Evolutionary conservation across 2,797 vertebrate genomes (phyloP).

Genomic region (Ispidina lecontei): DNA sequence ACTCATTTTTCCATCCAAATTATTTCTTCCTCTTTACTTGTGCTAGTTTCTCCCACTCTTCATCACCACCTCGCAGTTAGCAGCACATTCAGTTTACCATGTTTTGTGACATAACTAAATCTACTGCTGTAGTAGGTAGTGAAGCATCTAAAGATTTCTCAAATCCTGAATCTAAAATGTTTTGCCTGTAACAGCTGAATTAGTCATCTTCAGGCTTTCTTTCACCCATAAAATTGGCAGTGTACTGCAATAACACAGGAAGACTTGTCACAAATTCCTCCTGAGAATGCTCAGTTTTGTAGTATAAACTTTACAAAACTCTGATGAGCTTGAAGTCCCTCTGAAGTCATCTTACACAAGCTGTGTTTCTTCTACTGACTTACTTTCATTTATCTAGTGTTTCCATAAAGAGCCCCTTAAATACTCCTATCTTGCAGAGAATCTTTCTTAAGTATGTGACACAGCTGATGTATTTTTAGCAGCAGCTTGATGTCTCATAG

Average conservation of each 20-base stretch:
- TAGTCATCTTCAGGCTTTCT: background rate
- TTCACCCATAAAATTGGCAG: background rate
- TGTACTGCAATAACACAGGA: background rate
- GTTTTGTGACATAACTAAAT: slow-evolving; percentile 40
- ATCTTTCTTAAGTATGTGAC: background rate
- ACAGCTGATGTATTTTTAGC: background rate
- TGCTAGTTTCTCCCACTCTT: slow-evolving; percentile 19
- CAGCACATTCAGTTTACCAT: background rate
- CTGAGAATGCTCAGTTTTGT: background rate
- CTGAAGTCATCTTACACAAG: background rate
- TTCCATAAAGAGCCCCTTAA: background rate
- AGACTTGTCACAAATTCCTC: background rate
- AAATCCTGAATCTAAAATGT: background rate
- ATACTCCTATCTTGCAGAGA: background rate
- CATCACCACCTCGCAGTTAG: background rate
- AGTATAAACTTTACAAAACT: background rate
- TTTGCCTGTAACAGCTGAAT: background rate
- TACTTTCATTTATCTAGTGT: background rate
- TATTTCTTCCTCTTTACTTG: background rate
- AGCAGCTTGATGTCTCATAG: background rate
- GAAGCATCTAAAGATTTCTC: background rate
- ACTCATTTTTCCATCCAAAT: background rate
- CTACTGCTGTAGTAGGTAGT: background rate
- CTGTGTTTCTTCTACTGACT: background rate
- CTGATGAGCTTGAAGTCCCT: background rate